Evolutionary conservation across 2,888 invertebrate genomes (phyloP), one percentile per base, ranked within the genome.

Genomic region (Eilema sororculum): DNA sequence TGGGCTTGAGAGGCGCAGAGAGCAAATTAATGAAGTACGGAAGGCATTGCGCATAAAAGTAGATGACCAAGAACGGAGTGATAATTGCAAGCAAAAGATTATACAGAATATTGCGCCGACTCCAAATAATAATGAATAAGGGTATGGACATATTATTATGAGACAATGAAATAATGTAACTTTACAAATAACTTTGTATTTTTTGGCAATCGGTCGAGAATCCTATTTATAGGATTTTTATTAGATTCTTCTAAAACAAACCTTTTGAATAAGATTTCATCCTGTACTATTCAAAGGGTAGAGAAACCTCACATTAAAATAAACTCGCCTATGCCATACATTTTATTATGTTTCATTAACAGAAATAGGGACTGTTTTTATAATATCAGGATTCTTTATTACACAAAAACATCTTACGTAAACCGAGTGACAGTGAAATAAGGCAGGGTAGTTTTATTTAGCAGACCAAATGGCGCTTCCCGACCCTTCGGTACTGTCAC

Each of bases 401-500:
- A 52, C 9, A 5, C n/a, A n/a, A 58, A 58, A 12, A 24, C 24
- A 22, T 57, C 24, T 57, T 57, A 57, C 22, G 24, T 57, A 28
- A 20, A 28, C 25, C 16, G 5, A 25, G 41, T 24, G 24, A 6
- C 16, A 28, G 20, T 25, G 30, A 22, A 61, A 22, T 25, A 20
- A 63, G 16, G n/a, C 20, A n/a, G 46, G 6, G 25, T 22, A 58
- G 57, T 25, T 52, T 12, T n/a, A 25, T 41, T 5, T 63, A 3
- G 46, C 8, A 63, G n/a, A 64, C n/a, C n/a, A 46, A 46, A 28
- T 28, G 46, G 28, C 28, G 46, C 24, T n/a, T n/a, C 46, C 56
- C 30, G 30, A 63, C 63, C 66, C 60, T 59, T 61, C 30, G 28
- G 24, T 52, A 46, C 22, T 60, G 60, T 67, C 67, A 61, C 30